A percentile compares a stretch with the other conserved stretches of the same genome.
These are phyloP conservation scores for Heteropelma amictum DNA, from an alignment of 2,888 invertebrate species.

Conservation along the genomic window DNA sequence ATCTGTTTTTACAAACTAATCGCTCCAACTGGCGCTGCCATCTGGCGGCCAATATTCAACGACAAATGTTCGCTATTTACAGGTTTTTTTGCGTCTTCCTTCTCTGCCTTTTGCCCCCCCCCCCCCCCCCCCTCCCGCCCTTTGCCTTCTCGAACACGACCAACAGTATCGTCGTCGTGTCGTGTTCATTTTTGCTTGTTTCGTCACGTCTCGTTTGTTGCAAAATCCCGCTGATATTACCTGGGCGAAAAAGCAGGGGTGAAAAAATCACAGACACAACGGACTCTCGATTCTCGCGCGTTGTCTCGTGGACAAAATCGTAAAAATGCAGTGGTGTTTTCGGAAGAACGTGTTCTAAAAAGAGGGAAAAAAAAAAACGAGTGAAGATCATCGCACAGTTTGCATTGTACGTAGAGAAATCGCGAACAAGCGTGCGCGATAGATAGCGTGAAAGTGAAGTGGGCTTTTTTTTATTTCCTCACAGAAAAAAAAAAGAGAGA, in stretches of 20 bases:
- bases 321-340: slow-evolving; percentile 49
- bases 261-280: slow-evolving; percentile 5
- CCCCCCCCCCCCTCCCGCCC: neutral
- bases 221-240: slow-evolving; percentile 19
- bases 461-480: slow-evolving; percentile 26
- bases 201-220: slow-evolving; percentile 32
- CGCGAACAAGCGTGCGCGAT: slow-evolving; percentile 39
- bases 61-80: slow-evolving; percentile 72
- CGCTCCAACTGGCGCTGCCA: slow-evolving; percentile 68
- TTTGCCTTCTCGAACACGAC: slow-evolving; percentile 15
- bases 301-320: slow-evolving; percentile 19
- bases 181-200: slow-evolving; percentile 32
- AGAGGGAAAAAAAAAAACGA: neutral
- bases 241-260: neutral
- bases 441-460: slow-evolving; percentile 55
- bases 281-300: slow-evolving; percentile 39
- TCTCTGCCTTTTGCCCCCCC: neutral
- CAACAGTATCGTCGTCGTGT: slow-evolving; percentile 23
- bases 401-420: slow-evolving; percentile 30
- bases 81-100: slow-evolving; percentile 60
- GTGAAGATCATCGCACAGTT: slow-evolving; percentile 18
- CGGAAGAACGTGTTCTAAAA: slow-evolving; percentile 43
- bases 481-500: neutral
- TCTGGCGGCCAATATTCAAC: slow-evolving; percentile 73
- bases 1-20: slow-evolving; percentile 64